Conservation (phyloP, 2,888 invertebrate species). For the Protophormia terraenovae region DNA sequence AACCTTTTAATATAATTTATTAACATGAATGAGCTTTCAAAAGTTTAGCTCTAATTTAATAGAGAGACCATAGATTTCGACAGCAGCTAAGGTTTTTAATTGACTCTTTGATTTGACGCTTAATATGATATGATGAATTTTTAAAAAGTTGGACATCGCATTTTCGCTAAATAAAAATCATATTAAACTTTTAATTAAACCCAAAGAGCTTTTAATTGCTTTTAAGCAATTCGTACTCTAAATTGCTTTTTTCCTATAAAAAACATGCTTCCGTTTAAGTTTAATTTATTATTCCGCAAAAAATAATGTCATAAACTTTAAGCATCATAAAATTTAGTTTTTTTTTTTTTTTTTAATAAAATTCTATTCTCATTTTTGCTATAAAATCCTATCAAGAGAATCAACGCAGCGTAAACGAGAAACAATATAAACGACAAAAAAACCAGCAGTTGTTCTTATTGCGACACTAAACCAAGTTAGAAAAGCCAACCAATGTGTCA, state of each 20-base stretch:
- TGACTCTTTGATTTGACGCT: too few species aligned
- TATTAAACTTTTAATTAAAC: too few species aligned
- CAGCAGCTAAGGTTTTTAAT: too few species aligned
- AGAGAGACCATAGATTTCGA: too few species aligned
- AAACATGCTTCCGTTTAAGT: not conserved
- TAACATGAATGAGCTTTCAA: too few species aligned
- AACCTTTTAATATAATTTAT: too few species aligned
- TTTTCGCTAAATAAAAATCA: too few species aligned
- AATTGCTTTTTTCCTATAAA: not conserved
- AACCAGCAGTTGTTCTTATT: conserved; percentile 60
- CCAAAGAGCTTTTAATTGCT: too few species aligned
- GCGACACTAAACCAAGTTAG: conserved; percentile 58
- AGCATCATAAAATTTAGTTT: conserved; percentile 54
- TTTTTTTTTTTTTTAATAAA: conserved; percentile 69
- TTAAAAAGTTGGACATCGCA: too few species aligned
- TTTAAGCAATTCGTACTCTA: too few species aligned
- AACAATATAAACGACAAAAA: conserved; percentile 19
- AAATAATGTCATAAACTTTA: conserved; percentile 40
- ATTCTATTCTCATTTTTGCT: conserved; percentile 20
- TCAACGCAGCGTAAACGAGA: conserved; percentile 79
- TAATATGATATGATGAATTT: too few species aligned
- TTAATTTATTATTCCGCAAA: not conserved
- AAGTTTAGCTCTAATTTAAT: too few species aligned
- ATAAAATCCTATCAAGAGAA: conserved; percentile 68
- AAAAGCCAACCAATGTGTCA: conserved; percentile 59